phyloP scores from a whole-genome alignment of 2,113 vertebrate genomes.

The Erpornis zantholeuca region DNA sequence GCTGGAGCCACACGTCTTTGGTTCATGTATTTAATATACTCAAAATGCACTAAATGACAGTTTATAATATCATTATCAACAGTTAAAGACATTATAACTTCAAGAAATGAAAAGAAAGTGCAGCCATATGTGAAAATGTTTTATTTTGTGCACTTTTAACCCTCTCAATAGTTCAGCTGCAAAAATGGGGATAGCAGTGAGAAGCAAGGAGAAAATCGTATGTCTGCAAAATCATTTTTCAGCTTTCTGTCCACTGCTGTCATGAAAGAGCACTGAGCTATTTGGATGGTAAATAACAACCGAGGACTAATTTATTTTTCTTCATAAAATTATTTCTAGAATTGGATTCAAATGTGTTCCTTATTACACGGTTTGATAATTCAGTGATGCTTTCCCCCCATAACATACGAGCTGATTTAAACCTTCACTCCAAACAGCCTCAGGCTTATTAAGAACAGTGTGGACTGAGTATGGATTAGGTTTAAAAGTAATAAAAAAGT shows the following conservation, averaged over 20 bases:
- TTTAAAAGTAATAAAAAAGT: conserved; percentile 97
- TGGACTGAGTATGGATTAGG: conserved; percentile 88
- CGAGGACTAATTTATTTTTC: conserved; percentile 65
- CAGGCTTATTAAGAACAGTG: conserved; percentile 85
- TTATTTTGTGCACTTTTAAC: conserved; percentile 78
- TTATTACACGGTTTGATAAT: conserved; percentile 94
- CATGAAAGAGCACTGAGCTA: conserved; percentile 45
- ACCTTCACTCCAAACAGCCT: conserved; percentile 80
- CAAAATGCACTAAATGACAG: conserved; percentile 79
- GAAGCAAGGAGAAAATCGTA: conserved; percentile 7
- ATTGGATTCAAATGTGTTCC: conserved; percentile 86
- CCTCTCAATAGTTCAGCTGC: conserved; percentile 55
- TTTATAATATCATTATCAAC: conserved; percentile 84
- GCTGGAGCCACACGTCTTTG: conserved; percentile 61
- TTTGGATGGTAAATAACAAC: conserved; percentile 75
- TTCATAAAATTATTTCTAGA: conserved; percentile 72
- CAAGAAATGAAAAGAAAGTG: conserved; percentile 79
- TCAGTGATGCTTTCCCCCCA: conserved; percentile 77
- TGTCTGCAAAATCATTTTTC: conserved; percentile 65
- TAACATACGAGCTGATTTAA: conserved; percentile 90
- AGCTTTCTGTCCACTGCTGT: conserved; percentile 40
- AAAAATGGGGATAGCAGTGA: conserved; percentile 26
- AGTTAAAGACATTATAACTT: conserved; percentile 82
- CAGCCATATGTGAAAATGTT: conserved; percentile 79
- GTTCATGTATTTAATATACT: conserved; percentile 74